Evolutionary conservation across 1,140 invertebrate genomes (phyloP).

Genomic region (Aphidius ervi): DNA sequence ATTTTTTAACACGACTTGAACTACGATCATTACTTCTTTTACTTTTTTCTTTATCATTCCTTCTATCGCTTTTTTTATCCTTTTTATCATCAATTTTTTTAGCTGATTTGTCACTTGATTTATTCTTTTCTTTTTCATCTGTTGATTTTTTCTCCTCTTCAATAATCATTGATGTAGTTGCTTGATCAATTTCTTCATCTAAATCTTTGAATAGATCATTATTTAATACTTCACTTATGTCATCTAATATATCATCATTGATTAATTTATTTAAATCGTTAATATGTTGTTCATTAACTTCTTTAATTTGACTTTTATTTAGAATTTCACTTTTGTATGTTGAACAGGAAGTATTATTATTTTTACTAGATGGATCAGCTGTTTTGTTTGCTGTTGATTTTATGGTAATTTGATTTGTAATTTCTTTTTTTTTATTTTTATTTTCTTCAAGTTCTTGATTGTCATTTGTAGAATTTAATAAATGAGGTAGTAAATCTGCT

Average conservation of each 20-base stretch:
- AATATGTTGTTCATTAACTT: not conserved
- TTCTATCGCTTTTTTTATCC: too few relatives aligned
- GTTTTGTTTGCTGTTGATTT: too few relatives aligned
- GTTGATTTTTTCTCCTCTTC: not conserved
- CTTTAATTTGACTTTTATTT: constrained; percentile 7
- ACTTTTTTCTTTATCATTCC: too few relatives aligned
- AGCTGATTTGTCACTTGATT: not conserved
- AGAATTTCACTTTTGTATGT: not conserved
- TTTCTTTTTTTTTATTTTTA: too few relatives aligned
- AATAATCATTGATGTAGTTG: not conserved
- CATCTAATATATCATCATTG: not conserved
- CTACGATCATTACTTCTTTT: too few relatives aligned
- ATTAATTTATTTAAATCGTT: not conserved
- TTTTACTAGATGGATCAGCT: not conserved
- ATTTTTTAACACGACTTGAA: too few relatives aligned
- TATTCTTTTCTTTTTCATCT: not conserved
- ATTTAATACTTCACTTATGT: not conserved
- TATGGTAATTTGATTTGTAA: too few relatives aligned
- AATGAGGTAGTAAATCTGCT: too few relatives aligned
- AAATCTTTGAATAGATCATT: not conserved
- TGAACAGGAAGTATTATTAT: not conserved
- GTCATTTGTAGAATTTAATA: too few relatives aligned
- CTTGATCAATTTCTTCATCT: not conserved
- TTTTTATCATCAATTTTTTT: not conserved
- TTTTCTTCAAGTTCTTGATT: too few relatives aligned